Conservation (phyloP, 2,797 vertebrate genomes). For the Xyrichtys novacula region DNA sequence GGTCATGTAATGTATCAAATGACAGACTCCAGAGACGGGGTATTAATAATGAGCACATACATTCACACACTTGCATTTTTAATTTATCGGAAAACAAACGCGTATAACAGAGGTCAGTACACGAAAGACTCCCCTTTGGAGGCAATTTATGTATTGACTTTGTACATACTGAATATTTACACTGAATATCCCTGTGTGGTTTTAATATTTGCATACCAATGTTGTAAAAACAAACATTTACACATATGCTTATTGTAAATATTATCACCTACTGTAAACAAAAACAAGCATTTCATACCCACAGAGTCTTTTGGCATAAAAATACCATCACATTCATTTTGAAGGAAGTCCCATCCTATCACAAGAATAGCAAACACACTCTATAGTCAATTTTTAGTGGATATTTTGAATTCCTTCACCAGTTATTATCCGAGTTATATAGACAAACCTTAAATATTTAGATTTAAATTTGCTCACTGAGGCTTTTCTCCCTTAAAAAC, state of each 20-base stretch:
- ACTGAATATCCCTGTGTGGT: conserved; percentile 15
- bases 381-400: conserved; percentile 40
- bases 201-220: conserved; percentile 47
- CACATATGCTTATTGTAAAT: conserved; percentile 43
- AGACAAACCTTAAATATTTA: conserved; percentile 16
- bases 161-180: conserved; percentile 1
- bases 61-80: conserved; percentile 61
- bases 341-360: conserved; percentile 2
- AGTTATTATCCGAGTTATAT: background rate
- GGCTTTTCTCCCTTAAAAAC: conserved; percentile 45
- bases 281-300: conserved; percentile 49
- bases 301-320: conserved; percentile 51
- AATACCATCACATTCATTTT: conserved; percentile 57
- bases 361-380: conserved; percentile 25
- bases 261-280: conserved; percentile 67
- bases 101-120: conserved; percentile 37
- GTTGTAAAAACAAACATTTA: conserved; percentile 38
- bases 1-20: conserved; percentile 44
- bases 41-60: conserved; percentile 2
- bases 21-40: conserved; percentile 12
- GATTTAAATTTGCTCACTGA: conserved; percentile 36
- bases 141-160: conserved; percentile 26
- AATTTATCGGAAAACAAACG: conserved; percentile 75
- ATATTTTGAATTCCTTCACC: conserved; percentile 56
- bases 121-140: conserved; percentile 23